Evolutionary conservation across 2,797 vertebrate species (phyloP).

Genomic region (Clarias laeviceps): DNA sequence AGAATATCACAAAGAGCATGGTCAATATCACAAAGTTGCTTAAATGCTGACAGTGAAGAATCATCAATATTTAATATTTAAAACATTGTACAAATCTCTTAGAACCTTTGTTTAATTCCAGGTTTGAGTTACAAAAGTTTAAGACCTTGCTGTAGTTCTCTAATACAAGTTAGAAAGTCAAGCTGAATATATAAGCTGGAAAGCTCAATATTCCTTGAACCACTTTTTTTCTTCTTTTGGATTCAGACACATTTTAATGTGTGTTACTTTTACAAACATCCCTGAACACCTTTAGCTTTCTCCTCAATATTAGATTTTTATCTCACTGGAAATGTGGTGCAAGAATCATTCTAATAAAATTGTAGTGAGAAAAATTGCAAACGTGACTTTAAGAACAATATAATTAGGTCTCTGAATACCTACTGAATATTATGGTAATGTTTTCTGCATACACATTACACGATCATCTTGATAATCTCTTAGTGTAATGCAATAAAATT

Average conservation of each 20-base stretch:
- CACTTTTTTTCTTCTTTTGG: not conserved
- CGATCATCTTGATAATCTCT: not conserved
- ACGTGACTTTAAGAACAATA: not conserved
- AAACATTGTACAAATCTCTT: not conserved
- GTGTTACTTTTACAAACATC: not conserved
- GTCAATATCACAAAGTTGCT: not conserved
- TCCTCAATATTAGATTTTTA: not conserved
- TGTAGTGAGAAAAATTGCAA: not conserved
- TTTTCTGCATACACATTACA: not conserved
- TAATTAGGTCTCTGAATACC: too few relatives aligned
- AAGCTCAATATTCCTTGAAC: not conserved
- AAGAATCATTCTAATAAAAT: not conserved
- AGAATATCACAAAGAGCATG: too few relatives aligned
- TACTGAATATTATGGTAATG: not conserved
- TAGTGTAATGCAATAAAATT: not conserved
- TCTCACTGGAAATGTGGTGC: not conserved
- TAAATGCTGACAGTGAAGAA: too few relatives aligned
- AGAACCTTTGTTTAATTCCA: not conserved
- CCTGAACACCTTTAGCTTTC: not conserved
- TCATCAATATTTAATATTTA: not conserved
- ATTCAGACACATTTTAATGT: not conserved
- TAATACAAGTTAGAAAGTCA: too few relatives aligned
- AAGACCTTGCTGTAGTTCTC: not conserved
- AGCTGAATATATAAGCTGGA: too few relatives aligned
- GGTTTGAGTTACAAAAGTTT: too few relatives aligned